Base-by-base conservation (phyloP, 2,113 vertebrate species). In the Tragelaphus scriptus region DNA sequence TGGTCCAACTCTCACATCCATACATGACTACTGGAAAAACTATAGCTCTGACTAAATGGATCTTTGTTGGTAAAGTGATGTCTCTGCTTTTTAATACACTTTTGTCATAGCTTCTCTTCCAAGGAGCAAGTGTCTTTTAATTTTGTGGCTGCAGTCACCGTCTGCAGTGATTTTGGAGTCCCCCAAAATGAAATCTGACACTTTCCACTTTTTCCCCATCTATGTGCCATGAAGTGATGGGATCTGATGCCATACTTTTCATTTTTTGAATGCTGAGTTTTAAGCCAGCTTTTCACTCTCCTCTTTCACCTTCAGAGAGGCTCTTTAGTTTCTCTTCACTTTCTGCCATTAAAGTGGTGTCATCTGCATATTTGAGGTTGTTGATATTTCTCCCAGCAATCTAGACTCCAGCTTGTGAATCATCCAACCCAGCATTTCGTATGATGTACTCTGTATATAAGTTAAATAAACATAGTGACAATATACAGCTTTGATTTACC, bases 101-200 rank as follows among this genome's bases (percentile, higher is more conserved):
- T 71, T 40, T 23, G 68, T 71, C 10, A 13, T 13, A 40, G 68
- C n/a, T 40, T 71, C 68, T 71, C 36, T 71, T 71, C 68, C n/a
- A 12, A 40, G 68, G 68, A 40, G 68, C 10, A 40, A 71, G 68
- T 40, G n/a, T 71, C 68, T 71, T 71, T 71, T 71, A 40, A 71
- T 40, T 71, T 40, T 40, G 68, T 40, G 68, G 68, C 19, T 71
- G 19, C 68, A 40, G n/a, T 71, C 10, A 40, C n/a, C 0, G 0
- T 40, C 68, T 71, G 19, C n/a, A 71, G 68, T 71, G 68, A 71
- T 71, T 71, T 71, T 71, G 68, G 19, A 71, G 68, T 2, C 19
- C 10, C 10, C 11, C 0, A 40, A 71, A 71, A 23, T 23, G 68
- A 71, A 71, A 13, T 23, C n/a, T 0, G 19, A 40, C 68, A 13